Base-by-base conservation (phyloP, 1,140 invertebrate genomes). In the Teleopsis dalmanni region DNA sequence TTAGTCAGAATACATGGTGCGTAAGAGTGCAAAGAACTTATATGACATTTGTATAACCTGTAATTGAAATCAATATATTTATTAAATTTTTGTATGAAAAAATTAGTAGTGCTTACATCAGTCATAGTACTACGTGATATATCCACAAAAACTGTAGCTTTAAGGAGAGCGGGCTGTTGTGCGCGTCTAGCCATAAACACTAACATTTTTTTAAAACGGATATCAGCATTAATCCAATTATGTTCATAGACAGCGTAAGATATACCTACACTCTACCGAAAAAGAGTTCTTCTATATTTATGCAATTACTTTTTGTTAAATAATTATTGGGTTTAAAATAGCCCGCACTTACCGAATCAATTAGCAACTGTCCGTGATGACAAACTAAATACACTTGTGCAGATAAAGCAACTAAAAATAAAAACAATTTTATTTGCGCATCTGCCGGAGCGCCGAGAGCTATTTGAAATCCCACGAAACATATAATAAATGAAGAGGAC, bases 391-490 rank as follows among this genome's bases (percentile, higher is more conserved):
- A 61, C 1, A 59, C 57, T 14, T 63, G 51, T 9, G 38, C 22
- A 3, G 53, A 14, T 5, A 43, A 35, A 0, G 61, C 52, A 0
- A 60, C 26, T 10, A 65, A 10, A 4, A 59, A 48, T 0, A 62
- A 4, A 1, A 25, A n/a, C 21, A 62, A 22, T 34, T 65, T 65
- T 3, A 42, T 36, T 0, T 43, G 11, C 1, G 47, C 22, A 8
- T 57, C 54, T 0, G 47, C 43, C 34, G 47, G 52, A 0, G 57
- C 25, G 3, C 51, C 58, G 11, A 62, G 44, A 13, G 62, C 55
- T 47, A 66, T 56, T 21, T 56, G 58, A 42, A 66, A 65, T 7
- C 63, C 60, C 33, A 61, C 46, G 21, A 66, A 62, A n/a, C 63
- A 66, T 8, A 62, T 56, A 2, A 62, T 13, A 21, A 57, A 18